Evolutionary conservation across 2,113 vertebrate species (phyloP).

Genomic region (Lamprologus ornatipinnis): DNA sequence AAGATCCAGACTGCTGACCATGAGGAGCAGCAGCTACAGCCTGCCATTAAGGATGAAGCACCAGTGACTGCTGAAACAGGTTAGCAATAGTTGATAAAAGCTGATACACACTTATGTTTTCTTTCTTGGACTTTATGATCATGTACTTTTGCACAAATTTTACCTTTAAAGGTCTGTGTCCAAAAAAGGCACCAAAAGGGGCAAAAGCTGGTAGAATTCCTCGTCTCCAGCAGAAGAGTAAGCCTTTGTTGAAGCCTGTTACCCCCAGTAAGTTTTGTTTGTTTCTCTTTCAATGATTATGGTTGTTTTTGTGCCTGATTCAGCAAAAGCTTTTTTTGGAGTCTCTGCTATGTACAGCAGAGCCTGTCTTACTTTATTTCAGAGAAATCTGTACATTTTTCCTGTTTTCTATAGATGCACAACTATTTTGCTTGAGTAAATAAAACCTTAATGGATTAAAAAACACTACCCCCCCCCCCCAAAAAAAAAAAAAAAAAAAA

Average conservation of each 20-base stretch:
- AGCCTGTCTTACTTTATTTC: background rate
- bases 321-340: background rate
- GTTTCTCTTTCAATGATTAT: background rate
- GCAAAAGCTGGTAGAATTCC: conserved; percentile 66
- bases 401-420: background rate
- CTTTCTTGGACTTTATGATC: background rate
- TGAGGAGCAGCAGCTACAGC: background rate
- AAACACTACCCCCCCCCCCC: fast-evolving
- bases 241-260: conserved; percentile 44
- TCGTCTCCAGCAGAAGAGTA: conserved; percentile 54
- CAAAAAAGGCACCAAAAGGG: background rate
- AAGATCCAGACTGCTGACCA: background rate
- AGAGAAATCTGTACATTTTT: background rate
- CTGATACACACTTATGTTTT: background rate
- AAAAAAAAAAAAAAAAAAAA: no score
- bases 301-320: background rate
- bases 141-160: background rate
- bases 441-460: background rate
- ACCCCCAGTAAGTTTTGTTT: conserved; percentile 81
- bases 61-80: background rate
- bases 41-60: background rate
- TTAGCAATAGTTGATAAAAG: background rate
- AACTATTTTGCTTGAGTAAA: background rate
- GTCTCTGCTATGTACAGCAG: background rate
- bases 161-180: background rate